Evolutionary conservation across 2,888 invertebrate genomes (phyloP).

Genomic region (Dyspetes luteomarginatus): DNA sequence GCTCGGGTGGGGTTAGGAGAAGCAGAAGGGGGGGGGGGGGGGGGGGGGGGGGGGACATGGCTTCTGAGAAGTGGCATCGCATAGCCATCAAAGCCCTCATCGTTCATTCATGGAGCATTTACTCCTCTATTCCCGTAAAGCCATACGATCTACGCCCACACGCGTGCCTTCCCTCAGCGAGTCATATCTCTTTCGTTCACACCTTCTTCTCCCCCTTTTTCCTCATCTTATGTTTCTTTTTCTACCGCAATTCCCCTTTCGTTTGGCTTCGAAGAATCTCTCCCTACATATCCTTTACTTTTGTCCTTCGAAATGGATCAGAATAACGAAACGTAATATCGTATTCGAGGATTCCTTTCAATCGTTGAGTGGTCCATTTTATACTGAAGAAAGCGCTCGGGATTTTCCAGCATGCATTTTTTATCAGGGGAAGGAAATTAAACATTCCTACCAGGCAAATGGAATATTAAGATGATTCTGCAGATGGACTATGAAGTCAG

Average conservation of each 20-base stretch:
- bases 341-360: constrained; percentile 62
- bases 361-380: neutral
- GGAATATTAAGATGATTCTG: no score
- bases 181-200: constrained; percentile 41
- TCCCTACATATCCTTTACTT: constrained; percentile 76
- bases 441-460: no score
- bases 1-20: no score
- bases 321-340: constrained; percentile 79
- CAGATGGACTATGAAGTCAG: no score
- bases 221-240: constrained; percentile 5
- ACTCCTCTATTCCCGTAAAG: constrained; percentile 81
- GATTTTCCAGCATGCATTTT: no score
- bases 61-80: constrained; percentile 64
- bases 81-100: constrained; percentile 78
- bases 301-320: constrained; percentile 78
- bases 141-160: constrained; percentile 71
- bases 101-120: constrained; percentile 83
- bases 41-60: constrained; percentile 54
- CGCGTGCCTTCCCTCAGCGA: constrained; percentile 47
- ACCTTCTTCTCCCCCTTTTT: neutral
- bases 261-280: constrained; percentile 67
- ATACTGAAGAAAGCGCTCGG: no score
- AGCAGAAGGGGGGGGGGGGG: constrained; percentile 53
- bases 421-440: no score
- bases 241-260: constrained; percentile 54